These are phyloP conservation scores for Pardalotus punctatus DNA, from an alignment of 2,113 vertebrate species.

Conservation along the genomic window DNA sequence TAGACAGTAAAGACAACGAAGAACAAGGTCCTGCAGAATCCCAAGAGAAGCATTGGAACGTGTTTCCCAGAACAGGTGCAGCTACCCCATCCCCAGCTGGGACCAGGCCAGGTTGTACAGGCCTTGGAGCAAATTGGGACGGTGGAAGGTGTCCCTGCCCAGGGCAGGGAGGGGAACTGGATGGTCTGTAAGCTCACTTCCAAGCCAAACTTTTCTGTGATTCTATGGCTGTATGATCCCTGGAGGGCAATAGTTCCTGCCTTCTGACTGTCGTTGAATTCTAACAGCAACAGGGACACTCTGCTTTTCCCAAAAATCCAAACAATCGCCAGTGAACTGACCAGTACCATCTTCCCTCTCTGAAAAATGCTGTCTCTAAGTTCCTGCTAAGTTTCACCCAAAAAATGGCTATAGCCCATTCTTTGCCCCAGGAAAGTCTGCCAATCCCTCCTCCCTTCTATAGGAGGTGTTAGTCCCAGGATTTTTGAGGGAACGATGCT, in stretches of 20 bases:
- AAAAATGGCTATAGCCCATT: neutral
- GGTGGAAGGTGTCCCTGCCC: neutral
- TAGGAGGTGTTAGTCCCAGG: neutral
- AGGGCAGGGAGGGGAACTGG: neutral
- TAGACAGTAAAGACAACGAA: neutral
- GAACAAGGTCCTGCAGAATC: neutral
- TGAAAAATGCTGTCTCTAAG: neutral
- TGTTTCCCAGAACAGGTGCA: neutral
- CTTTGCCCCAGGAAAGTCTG: neutral
- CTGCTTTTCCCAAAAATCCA: neutral
- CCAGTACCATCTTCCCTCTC: neutral
- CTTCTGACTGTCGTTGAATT: neutral
- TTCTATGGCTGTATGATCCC: neutral
- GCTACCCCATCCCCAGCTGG: neutral
- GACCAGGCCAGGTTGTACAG: neutral
- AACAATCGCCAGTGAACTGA: neutral
- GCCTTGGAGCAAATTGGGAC: neutral
- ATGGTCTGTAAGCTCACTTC: neutral
- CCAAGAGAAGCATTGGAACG: neutral
- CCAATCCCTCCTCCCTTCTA: neutral
- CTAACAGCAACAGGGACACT: neutral
- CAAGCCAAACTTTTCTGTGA: neutral
- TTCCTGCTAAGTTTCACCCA: neutral
- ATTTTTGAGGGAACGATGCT: neutral
- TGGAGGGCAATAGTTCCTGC: neutral